Percentiles rank a stretch among this genome's conserved stretches.
Evolutionary conservation across 2,113 vertebrate species (phyloP).

Genomic region (Hypocryptadius cinnamomeus): DNA sequence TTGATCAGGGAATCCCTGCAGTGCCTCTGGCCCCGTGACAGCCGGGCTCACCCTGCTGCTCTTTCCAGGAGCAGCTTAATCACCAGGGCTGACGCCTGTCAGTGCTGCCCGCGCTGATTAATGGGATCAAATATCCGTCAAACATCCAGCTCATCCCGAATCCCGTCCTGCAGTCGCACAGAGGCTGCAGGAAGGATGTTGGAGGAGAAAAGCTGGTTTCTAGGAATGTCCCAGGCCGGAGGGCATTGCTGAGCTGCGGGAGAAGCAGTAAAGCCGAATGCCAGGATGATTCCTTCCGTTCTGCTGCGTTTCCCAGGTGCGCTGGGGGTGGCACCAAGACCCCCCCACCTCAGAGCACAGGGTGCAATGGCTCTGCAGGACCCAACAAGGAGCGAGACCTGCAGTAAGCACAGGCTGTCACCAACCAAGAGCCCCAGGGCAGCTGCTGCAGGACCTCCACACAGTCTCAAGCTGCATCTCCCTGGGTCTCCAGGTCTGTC

Average conservation of each 20-base stretch:
- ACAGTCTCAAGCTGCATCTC: background rate
- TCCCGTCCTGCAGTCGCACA: background rate
- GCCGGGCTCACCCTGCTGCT: background rate
- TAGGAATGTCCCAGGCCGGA: constrained; percentile 6
- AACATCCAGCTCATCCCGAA: background rate
- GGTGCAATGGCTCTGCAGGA: no score
- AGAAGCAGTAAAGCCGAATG: background rate
- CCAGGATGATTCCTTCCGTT: background rate
- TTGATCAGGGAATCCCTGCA: background rate
- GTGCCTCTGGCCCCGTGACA: background rate
- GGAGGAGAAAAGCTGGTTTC: constrained; percentile 44
- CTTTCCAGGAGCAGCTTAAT: constrained; percentile 23
- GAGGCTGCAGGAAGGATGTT: background rate
- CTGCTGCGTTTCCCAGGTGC: background rate
- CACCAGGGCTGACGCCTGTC: background rate
- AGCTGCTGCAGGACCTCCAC: background rate
- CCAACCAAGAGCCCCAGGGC: background rate
- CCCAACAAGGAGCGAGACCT: background rate
- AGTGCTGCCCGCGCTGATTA: background rate
- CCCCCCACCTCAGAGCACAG: background rate
- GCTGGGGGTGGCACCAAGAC: background rate
- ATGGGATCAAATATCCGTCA: background rate
- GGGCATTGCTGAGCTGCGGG: background rate
- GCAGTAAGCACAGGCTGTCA: background rate
- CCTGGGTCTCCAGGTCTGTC: rapidly evolving